These are phyloP conservation scores for Manacus vitellinus DNA, from an alignment of 2,113 vertebrate species.

Conservation along the genomic window DNA sequence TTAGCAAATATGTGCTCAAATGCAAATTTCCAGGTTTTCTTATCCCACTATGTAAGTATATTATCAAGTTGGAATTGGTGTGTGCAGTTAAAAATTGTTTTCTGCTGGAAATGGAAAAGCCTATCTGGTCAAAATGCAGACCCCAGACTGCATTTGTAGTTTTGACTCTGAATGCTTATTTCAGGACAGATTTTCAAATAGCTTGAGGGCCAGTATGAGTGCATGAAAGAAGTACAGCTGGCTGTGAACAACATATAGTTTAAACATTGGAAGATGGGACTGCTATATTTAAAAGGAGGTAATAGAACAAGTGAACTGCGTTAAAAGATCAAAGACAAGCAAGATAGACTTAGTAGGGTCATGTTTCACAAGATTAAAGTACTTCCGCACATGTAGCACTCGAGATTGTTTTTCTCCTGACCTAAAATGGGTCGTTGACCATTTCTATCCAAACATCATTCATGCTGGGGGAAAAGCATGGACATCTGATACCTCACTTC, in stretches of 20 bases:
- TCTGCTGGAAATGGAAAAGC: background rate
- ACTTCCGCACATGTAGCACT: background rate
- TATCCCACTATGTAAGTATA: background rate
- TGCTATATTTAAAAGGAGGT: background rate
- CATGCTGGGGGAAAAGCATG: background rate
- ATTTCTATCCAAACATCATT: background rate
- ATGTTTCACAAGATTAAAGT: background rate
- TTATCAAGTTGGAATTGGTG: background rate
- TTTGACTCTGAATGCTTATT: background rate
- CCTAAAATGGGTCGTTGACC: background rate
- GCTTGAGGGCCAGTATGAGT: background rate
- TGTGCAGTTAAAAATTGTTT: background rate
- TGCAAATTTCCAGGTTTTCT: background rate
- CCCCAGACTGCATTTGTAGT: background rate
- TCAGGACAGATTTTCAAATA: background rate
- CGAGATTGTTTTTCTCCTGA: background rate
- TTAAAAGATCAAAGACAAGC: background rate
- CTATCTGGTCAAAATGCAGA: background rate
- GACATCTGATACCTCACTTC: background rate
- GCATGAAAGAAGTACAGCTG: background rate
- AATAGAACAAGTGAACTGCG: background rate
- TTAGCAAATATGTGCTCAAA: background rate
- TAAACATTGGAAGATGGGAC: background rate
- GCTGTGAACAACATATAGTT: background rate
- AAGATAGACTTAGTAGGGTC: background rate